Conservation (phyloP, 2,888 invertebrate genomes). For the Sisyra nigra region DNA sequence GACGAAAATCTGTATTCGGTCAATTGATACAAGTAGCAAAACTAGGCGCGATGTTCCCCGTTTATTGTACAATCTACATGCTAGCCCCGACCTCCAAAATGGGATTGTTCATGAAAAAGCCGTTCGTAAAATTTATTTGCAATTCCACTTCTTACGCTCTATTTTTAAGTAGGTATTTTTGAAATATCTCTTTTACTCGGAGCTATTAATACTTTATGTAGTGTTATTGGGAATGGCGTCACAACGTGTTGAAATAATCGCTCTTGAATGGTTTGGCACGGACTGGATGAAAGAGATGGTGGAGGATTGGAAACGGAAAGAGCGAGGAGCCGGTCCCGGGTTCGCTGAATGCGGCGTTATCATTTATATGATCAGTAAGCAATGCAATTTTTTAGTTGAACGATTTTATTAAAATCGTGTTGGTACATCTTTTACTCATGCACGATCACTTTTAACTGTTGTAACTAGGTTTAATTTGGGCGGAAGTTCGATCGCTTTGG, state of each 20-base stretch:
- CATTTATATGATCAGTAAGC: conserved; percentile 73
- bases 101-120: conserved; percentile 87
- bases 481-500: conserved; percentile 85
- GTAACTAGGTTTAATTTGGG: conserved; percentile 75
- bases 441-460: background rate
- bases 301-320: conserved; percentile 60
- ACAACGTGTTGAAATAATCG: conserved; percentile 72
- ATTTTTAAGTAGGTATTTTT: conserved; percentile 69
- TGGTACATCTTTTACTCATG: no score
- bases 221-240: conserved; percentile 88
- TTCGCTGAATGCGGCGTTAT: conserved; percentile 70
- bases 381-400: conserved; percentile 6
- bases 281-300: conserved; percentile 60
- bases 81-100: conserved; percentile 75
- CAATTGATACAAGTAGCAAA: conserved; percentile 76
- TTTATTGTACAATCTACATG: conserved; percentile 86
- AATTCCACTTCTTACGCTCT: conserved; percentile 92
- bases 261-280: conserved; percentile 62
- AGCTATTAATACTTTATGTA: conserved; percentile 22
- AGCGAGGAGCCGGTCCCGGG: conserved; percentile 63
- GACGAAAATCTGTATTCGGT: conserved; percentile 78
- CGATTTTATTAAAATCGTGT: conserved; percentile 10
- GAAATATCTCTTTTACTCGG: background rate
- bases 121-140: conserved; percentile 96
- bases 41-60: conserved; percentile 82